Conservation (phyloP, 2,113 vertebrate species). For the Puffinus mauretanicus region DNA sequence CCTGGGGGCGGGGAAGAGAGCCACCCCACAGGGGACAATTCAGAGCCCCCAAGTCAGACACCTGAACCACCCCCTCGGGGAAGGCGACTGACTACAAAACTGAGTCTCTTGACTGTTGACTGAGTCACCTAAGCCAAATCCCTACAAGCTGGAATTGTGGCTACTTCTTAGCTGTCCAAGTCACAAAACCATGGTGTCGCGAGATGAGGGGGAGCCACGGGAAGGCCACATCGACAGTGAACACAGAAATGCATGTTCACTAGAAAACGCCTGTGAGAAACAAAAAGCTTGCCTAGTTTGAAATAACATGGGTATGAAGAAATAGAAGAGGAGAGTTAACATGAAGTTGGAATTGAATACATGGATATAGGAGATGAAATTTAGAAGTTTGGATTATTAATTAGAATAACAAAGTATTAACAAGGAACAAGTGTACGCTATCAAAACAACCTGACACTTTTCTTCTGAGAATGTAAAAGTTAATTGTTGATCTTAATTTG, state of each 20-base stretch:
- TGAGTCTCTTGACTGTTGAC: neutral
- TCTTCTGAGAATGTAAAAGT: neutral
- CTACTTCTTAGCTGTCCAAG: neutral
- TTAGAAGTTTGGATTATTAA: neutral
- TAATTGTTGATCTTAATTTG: neutral
- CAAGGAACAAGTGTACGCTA: neutral
- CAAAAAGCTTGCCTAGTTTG: neutral
- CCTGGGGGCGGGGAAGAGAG: neutral
- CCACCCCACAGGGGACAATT: neutral
- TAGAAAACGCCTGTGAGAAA: neutral
- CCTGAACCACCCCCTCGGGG: neutral
- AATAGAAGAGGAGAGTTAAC: neutral
- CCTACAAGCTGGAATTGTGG: neutral
- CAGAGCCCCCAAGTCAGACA: neutral
- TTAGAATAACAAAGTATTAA: neutral
- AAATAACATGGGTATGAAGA: neutral
- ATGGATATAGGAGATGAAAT: neutral
- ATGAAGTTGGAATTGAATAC: neutral
- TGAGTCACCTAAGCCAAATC: neutral
- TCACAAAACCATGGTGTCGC: neutral
- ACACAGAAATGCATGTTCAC: neutral
- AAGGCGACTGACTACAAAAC: neutral
- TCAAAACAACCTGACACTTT: neutral
- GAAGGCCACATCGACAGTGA: neutral
- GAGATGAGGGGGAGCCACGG: neutral